Evolutionary conservation across 2,113 vertebrate genomes (phyloP).

Genomic region (Cheilinus undulatus): DNA sequence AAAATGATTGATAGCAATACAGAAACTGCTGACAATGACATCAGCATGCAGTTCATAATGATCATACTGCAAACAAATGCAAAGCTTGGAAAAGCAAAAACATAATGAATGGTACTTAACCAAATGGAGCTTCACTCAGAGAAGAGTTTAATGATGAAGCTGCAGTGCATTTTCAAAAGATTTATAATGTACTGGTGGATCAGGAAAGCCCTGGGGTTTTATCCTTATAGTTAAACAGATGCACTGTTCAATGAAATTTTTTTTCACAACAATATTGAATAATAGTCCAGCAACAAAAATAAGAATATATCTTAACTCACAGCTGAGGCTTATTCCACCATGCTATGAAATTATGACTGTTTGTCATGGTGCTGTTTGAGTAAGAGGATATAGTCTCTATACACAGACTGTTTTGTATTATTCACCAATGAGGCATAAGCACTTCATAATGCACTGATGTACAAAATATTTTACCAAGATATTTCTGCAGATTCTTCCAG

Average conservation of each 20-base stretch:
- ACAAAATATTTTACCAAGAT: too few species aligned
- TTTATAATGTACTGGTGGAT: not conserved
- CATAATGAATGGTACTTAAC: not conserved
- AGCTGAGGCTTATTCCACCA: not conserved
- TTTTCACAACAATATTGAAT: too few species aligned
- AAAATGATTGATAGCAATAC: conserved; percentile 6
- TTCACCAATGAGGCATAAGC: not conserved
- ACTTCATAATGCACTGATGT: not conserved
- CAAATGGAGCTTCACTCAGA: not conserved
- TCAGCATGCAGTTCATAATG: not conserved
- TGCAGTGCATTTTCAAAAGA: not conserved
- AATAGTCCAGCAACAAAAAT: too few species aligned
- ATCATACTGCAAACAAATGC: conserved; percentile 17
- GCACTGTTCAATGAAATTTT: too few species aligned
- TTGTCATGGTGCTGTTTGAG: too few species aligned
- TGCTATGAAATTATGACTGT: too few species aligned
- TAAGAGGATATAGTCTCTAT: too few species aligned
- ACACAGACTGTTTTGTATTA: not conserved
- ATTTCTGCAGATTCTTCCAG: not conserved
- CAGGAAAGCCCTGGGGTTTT: not conserved
- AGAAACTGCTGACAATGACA: not conserved
- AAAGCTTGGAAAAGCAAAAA: not conserved
- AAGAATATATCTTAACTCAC: not conserved
- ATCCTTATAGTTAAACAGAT: too few species aligned
- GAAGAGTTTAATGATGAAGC: not conserved